These are phyloP conservation scores for Botia almorhae DNA, from an alignment of 2,797 vertebrate genomes.

Conservation along the genomic window DNA sequence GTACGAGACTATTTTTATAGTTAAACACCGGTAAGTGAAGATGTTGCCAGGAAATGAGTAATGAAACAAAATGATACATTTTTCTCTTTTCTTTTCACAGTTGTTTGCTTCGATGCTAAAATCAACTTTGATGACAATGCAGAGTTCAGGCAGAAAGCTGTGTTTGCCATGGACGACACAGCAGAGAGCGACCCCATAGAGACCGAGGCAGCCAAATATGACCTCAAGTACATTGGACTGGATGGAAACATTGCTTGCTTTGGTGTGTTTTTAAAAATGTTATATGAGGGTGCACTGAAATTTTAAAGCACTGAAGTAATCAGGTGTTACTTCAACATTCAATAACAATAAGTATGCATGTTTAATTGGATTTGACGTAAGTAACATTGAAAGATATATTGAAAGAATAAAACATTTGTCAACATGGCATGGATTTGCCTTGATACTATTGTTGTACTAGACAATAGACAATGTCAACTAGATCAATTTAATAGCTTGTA, in stretches of 20 bases:
- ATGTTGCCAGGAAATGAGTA: not conserved
- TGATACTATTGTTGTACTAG: too few relatives aligned
- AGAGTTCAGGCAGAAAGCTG: conserved; percentile 94
- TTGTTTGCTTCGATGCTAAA: conserved; percentile 99
- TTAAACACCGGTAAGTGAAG: not conserved
- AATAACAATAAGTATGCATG: too few relatives aligned
- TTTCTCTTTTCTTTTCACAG: conserved; percentile 67
- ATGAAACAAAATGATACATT: not conserved
- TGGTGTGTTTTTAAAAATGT: conserved; percentile 75
- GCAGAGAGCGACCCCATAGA: conserved; percentile 93
- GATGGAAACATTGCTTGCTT: conserved; percentile 99
- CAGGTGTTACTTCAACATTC: too few relatives aligned
- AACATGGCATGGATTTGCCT: too few relatives aligned
- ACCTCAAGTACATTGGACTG: conserved; percentile 96
- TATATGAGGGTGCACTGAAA: not conserved
- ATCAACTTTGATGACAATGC: conserved; percentile 99
- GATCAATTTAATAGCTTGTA: too few relatives aligned
- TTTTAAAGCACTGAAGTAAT: not conserved
- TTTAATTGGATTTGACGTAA: too few relatives aligned
- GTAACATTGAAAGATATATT: too few relatives aligned
- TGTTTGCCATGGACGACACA: conserved; percentile 96
- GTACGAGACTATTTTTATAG: not conserved
- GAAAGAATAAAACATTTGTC: too few relatives aligned
- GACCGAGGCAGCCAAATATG: conserved; percentile 92
- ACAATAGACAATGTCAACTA: too few relatives aligned